phyloP scores from a whole-genome alignment of 64 coral and sea anemone species.

The Montipora efflorescens region DNA sequence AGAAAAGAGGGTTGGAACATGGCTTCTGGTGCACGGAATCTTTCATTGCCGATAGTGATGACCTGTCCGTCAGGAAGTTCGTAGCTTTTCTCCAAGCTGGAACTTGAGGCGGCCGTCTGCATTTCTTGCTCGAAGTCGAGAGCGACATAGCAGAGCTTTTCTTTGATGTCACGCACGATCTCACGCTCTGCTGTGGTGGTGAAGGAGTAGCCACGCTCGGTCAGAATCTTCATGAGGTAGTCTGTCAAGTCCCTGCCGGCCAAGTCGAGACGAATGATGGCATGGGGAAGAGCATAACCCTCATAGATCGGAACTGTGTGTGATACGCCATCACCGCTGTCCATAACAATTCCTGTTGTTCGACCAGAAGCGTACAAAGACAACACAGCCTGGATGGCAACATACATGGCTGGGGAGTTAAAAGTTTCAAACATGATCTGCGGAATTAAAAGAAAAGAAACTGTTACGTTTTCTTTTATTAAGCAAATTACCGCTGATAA shows the following conservation, averaged over 20 bases:
- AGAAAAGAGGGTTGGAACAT: conserved; percentile 65
- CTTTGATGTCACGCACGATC: conserved; percentile 82
- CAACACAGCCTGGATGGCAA: conserved; percentile 76
- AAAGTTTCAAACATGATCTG: conserved; percentile 84
- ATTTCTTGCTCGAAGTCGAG: conserved; percentile 75
- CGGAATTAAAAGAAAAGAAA: not conserved
- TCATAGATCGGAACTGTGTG: conserved; percentile 81
- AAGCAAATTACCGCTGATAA: no score
- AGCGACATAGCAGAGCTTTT: conserved; percentile 70
- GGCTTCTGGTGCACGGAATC: conserved; percentile 61
- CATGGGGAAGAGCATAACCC: conserved; percentile 79
- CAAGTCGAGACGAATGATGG: conserved; percentile 73
- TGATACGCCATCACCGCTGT: conserved; percentile 65
- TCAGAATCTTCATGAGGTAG: conserved; percentile 81
- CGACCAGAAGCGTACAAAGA: conserved; percentile 80
- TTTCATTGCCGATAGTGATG: conserved; percentile 78
- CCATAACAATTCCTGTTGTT: conserved; percentile 72
- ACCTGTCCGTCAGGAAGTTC: conserved; percentile 79
- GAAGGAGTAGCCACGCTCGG: conserved; percentile 77
- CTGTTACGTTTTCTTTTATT: not conserved
- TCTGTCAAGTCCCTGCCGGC: conserved; percentile 79
- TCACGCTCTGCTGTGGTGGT: conserved; percentile 81
- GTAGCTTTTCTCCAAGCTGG: conserved; percentile 72
- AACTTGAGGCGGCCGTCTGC: conserved; percentile 30
- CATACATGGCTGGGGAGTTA: conserved; percentile 75